These are phyloP conservation scores for Drosophila kokeensis DNA, from an alignment of 2,888 invertebrate species.

Conservation along the genomic window DNA sequence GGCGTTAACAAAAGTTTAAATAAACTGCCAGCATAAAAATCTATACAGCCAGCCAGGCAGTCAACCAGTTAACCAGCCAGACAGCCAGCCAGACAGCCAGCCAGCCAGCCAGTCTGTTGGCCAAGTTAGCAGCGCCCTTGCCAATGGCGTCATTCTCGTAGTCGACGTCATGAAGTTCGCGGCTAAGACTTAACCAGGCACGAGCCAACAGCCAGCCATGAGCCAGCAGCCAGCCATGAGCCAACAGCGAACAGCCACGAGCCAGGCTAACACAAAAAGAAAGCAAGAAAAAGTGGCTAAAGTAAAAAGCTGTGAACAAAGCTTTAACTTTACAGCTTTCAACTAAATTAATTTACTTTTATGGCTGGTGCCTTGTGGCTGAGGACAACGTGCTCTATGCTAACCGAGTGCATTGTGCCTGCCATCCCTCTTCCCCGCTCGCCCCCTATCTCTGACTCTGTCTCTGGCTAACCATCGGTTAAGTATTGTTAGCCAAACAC, in stretches of 20 bases:
- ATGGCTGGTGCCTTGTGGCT: conserved; percentile 42
- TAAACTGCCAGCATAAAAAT: conserved; percentile 62
- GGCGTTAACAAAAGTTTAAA: conserved; percentile 61
- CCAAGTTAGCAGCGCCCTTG: conserved; percentile 30
- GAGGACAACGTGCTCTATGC: conserved; percentile 43
- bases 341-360: conserved; percentile 84
- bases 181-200: conserved; percentile 43
- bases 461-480: conserved; percentile 41
- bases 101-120: conserved; percentile 14
- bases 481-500: conserved; percentile 36
- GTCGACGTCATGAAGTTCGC: conserved; percentile 35
- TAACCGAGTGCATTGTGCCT: conserved; percentile 23
- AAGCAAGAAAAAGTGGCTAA: conserved; percentile 46
- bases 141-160: conserved; percentile 44
- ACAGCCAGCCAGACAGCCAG: conserved; percentile 10
- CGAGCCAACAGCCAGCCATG: conserved; percentile 8
- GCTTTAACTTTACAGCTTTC: conserved; percentile 84
- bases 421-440: background rate
- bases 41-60: conserved; percentile 39
- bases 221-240: conserved; percentile 1
- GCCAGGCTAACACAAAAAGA: conserved; percentile 13
- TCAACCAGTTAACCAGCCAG: conserved; percentile 11
- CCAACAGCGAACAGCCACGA: conserved; percentile 12
- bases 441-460: background rate
- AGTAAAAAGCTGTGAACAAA: conserved; percentile 75